Conservation (phyloP, 2,888 invertebrate genomes). For the Nephrocerus scutellatus region DNA sequence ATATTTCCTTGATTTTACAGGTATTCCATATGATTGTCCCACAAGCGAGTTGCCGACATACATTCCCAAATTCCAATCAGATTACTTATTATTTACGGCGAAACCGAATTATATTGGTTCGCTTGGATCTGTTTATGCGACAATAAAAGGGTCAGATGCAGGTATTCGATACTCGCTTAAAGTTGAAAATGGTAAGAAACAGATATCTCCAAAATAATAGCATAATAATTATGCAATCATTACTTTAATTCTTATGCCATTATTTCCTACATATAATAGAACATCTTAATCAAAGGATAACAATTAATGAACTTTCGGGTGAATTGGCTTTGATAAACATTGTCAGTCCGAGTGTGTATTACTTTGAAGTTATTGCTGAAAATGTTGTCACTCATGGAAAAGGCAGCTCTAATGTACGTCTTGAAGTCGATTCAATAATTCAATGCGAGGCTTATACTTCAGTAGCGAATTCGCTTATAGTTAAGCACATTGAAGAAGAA, state of each 20-base stretch:
- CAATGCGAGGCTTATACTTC: constrained; percentile 23
- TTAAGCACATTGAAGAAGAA: constrained; percentile 29
- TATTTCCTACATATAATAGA: constrained; percentile 8
- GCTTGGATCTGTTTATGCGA: constrained; percentile 24
- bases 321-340: constrained; percentile 22
- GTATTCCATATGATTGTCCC: too few relatives aligned
- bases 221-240: too few relatives aligned
- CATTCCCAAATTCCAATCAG: constrained; percentile 18
- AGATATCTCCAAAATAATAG: background rate
- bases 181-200: constrained; percentile 23
- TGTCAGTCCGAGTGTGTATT: constrained; percentile 24
- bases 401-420: constrained; percentile 15
- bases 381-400: constrained; percentile 16
- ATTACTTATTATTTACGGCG: constrained; percentile 15
- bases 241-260: background rate
- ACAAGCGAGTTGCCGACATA: constrained; percentile 11
- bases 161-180: constrained; percentile 20
- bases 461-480: constrained; percentile 25
- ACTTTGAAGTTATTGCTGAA: constrained; percentile 25
- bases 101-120: constrained; percentile 22
- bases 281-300: constrained; percentile 19
- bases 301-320: constrained; percentile 23
- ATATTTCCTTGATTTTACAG: too few relatives aligned
- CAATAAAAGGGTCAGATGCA: constrained; percentile 12
- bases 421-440: constrained; percentile 22